These are phyloP conservation scores for Drosophila demipolita DNA, from an alignment of 2,888 invertebrate genomes.

Conservation along the genomic window DNA sequence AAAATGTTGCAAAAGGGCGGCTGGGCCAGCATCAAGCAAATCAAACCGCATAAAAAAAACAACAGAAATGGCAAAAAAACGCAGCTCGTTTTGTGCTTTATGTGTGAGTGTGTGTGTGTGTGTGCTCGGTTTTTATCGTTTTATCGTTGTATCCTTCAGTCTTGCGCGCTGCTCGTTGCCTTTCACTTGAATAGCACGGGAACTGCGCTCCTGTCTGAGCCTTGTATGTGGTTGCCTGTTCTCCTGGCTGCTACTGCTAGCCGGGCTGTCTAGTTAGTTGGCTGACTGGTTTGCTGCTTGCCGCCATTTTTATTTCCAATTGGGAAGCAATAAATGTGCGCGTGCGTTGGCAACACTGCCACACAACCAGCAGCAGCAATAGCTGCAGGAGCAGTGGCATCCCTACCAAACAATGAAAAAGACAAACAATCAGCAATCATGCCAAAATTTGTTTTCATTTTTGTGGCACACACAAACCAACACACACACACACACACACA, in stretches of 20 bases:
- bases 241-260: neutral
- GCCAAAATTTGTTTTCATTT: conserved; percentile 81
- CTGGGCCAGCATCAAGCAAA: conserved; percentile 58
- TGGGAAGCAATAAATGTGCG: conserved; percentile 79
- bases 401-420: conserved; percentile 76
- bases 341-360: conserved; percentile 72
- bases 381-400: conserved; percentile 28
- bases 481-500: conserved; percentile 31
- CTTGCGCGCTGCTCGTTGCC: conserved; percentile 35
- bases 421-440: conserved; percentile 80
- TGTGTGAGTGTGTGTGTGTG: conserved; percentile 16
- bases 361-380: conserved; percentile 18
- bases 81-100: conserved; percentile 16
- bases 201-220: conserved; percentile 39
- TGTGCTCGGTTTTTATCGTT: conserved; percentile 45
- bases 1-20: conserved; percentile 18
- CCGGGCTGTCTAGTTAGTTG: conserved; percentile 40
- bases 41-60: conserved; percentile 49
- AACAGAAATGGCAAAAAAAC: conserved; percentile 24
- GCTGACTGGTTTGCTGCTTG: conserved; percentile 48
- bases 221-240: conserved; percentile 15
- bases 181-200: conserved; percentile 63
- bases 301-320: conserved; percentile 79
- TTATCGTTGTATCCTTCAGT: conserved; percentile 31
- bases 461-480: conserved; percentile 68